Conservation (phyloP, 1,140 invertebrate genomes). For the Papilio glaucus region DNA sequence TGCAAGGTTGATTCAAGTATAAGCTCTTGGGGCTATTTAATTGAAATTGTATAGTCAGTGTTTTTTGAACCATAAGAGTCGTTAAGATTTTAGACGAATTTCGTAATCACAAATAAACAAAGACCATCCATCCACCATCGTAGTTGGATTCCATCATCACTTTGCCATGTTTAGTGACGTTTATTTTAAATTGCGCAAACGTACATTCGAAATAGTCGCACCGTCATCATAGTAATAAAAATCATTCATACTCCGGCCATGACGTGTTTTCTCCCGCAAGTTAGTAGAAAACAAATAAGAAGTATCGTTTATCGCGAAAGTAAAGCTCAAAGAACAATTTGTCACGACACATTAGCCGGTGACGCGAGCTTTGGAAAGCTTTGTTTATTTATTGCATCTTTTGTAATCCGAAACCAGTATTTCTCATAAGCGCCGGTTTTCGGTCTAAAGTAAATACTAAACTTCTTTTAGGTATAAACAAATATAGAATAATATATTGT, state of each 20-base stretch:
- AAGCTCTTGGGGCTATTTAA: background rate
- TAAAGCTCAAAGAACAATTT: conserved; percentile 20
- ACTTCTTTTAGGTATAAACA: background rate
- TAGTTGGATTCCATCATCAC: too few species aligned
- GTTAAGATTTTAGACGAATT: too few species aligned
- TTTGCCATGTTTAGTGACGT: too few species aligned
- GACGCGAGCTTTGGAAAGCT: conserved; percentile 10
- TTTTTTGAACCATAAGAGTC: too few species aligned
- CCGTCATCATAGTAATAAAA: background rate
- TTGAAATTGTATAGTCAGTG: background rate
- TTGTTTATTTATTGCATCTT: background rate
- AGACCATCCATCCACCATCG: too few species aligned
- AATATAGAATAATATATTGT: background rate
- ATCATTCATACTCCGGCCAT: background rate
- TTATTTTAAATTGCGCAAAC: too few species aligned
- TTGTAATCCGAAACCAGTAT: background rate
- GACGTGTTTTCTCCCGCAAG: conserved; percentile 12
- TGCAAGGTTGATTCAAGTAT: background rate
- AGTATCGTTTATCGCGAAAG: conserved; percentile 20
- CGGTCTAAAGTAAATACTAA: background rate
- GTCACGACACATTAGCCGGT: conserved; percentile 16
- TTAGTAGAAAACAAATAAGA: conserved; percentile 14
- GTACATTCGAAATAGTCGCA: too few species aligned
- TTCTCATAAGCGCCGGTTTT: background rate
- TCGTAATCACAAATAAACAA: too few species aligned